Conservation (phyloP, 2,797 vertebrate genomes). For the Chlorospingus flavigularis region DNA sequence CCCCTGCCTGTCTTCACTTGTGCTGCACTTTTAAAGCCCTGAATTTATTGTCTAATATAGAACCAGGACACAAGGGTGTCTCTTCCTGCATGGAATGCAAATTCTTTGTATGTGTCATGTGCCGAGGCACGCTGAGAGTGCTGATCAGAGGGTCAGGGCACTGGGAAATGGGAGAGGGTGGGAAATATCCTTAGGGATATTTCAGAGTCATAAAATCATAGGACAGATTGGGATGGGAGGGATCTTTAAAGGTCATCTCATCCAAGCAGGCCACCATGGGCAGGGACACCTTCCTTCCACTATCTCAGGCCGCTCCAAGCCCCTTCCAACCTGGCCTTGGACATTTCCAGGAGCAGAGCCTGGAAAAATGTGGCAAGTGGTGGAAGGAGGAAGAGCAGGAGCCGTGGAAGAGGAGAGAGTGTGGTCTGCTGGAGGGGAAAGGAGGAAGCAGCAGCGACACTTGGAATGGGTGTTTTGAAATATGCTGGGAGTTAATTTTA, state of each 20-base stretch:
- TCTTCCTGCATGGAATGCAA: background rate
- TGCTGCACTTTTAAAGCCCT: background rate
- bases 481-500: background rate
- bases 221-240: background rate
- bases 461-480: background rate
- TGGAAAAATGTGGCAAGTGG: fast-evolving
- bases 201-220: background rate
- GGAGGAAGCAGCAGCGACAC: background rate
- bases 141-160: background rate
- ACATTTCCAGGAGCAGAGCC: background rate
- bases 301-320: background rate
- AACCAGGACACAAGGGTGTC: background rate
- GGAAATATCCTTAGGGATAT: background rate
- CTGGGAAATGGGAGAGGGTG: background rate
- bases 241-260: background rate
- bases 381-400: background rate
- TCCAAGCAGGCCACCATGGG: background rate
- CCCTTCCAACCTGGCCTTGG: background rate
- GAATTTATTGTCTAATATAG: background rate
- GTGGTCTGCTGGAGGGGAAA: background rate
- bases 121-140: fast-evolving
- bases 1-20: background rate
- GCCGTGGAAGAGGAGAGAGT: background rate
- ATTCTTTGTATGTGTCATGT: background rate
- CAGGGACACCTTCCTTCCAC: background rate